Evolutionary conservation across 2,888 invertebrate species (phyloP), one percentile per base, ranked within the genome.

Genomic region (Hyposoter dolosus): DNA sequence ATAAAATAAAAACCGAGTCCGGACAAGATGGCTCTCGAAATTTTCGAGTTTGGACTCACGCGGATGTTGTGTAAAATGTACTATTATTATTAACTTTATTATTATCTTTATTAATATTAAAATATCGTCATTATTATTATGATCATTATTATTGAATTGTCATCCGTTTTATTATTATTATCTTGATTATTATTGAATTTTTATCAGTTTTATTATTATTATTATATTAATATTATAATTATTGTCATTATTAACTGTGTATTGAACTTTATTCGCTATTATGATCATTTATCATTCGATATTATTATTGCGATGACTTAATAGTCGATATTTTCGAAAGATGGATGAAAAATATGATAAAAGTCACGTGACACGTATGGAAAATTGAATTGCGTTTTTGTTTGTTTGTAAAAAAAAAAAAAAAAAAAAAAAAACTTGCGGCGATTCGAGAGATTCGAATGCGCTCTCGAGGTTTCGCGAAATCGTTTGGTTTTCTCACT

Each of bases 31-130:
- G 89, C 87, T 17, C 86, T 88, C 86, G 82, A 91, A 89, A 88
- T 88, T 89, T 87, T 69, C 91, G 91, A 91, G 89, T 81, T 89
- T 90, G 90, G 71, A 91, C 89, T 91, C 40, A 89, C 81, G 89
- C 90, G 89, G 80, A 91, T 89, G 90, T 90, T 91, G 88, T 92
- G 92, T 92, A 92, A 92, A 92, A 91, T 93, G 92, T 93, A 93
- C 89, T 85, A 93, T 92, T 92, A 88, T 89, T 91, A 92, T 92
- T 91, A 91, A 88, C 86, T 90, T 89, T 87, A 91, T 84, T 87
- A 83, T 75, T 86, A 88, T 89, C 87, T 88, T 88, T 88, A 89
- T 89, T 88, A 90, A 90, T 90, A 90, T 90, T 79, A 65, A 19
- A 75, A n/a, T 82, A 32, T 69, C 50, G 63, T 82, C 71, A 65